Conservation (phyloP, 2,888 invertebrate genomes). For the Abrostola tripartita region DNA sequence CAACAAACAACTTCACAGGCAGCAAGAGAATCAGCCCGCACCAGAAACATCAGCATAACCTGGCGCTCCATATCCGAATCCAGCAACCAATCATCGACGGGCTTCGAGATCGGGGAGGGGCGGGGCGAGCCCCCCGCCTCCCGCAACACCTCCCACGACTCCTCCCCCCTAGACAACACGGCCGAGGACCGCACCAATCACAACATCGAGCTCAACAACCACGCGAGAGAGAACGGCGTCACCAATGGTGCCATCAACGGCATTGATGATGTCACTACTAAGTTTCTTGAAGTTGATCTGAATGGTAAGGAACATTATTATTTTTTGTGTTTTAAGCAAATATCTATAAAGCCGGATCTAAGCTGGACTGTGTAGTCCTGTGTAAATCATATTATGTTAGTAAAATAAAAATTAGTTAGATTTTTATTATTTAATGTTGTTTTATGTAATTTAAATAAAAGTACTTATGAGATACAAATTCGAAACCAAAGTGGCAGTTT, state of each 20-base stretch:
- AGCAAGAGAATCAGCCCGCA: conserved; percentile 72
- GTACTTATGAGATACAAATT: too few relatives aligned
- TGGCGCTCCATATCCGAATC: conserved; percentile 86
- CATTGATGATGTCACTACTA: conserved; percentile 70
- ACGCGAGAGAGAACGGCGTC: conserved; percentile 47
- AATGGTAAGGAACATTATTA: conserved; percentile 72
- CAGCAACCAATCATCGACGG: conserved; percentile 82
- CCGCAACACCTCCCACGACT: conserved; percentile 58
- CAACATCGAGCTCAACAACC: conserved; percentile 59
- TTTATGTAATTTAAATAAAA: too few relatives aligned
- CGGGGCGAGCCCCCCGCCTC: conserved; percentile 58
- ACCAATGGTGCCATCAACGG: conserved; percentile 68
- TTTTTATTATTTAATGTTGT: too few relatives aligned
- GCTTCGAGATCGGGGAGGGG: conserved; percentile 72
- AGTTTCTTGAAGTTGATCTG: conserved; percentile 82
- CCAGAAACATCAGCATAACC: conserved; percentile 83
- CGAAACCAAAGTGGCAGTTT: too few relatives aligned
- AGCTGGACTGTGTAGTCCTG: too few relatives aligned
- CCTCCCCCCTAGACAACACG: conserved; percentile 65
- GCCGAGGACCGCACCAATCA: conserved; percentile 66
- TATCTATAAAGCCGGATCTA: too few relatives aligned
- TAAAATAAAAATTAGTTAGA: too few relatives aligned
- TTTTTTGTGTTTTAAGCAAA: neutral
- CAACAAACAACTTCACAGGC: conserved; percentile 59
- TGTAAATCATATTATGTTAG: too few relatives aligned